Percentiles rank a stretch among this genome's conserved stretches.
These are phyloP conservation scores for Drosophila sp. DNA, from an alignment of 1,140 invertebrate genomes.

Conservation along the genomic window DNA sequence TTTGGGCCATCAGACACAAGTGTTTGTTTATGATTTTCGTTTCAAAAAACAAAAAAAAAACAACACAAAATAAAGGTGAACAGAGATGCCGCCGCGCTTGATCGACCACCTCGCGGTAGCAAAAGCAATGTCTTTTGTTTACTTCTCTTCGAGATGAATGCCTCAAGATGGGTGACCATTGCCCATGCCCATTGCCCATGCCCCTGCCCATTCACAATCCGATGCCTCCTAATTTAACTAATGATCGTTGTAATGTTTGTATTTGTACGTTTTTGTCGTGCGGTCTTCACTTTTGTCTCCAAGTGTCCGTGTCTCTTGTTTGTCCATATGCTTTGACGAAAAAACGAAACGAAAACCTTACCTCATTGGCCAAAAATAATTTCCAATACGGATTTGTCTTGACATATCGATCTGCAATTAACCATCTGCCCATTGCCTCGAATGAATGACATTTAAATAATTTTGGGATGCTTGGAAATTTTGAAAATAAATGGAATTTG, in stretches of 20 bases:
- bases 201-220: conserved; percentile 10
- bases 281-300: conserved; percentile 71
- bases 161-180: conserved; percentile 25
- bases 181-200: background rate
- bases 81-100: conserved; percentile 63
- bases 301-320: conserved; percentile 71
- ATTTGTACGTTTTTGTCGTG: conserved; percentile 60
- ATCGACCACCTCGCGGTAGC: conserved; percentile 76
- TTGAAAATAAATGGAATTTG: conserved; percentile 33
- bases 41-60: conserved; percentile 46
- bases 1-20: conserved; percentile 40
- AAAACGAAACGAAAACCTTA: conserved; percentile 39
- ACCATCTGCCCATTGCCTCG: conserved; percentile 27
- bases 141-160: conserved; percentile 27
- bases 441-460: conserved; percentile 37
- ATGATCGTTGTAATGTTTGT: conserved; percentile 80
- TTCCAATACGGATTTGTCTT: conserved; percentile 41
- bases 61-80: conserved; percentile 26
- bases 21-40: conserved; percentile 75
- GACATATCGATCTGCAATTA: conserved; percentile 57
- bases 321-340: conserved; percentile 64
- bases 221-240: conserved; percentile 75
- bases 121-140: conserved; percentile 65
- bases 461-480: conserved; percentile 65
- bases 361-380: conserved; percentile 38